These are phyloP conservation scores for Myiozetetes cayanensis DNA, from an alignment of 2,113 vertebrate species.

Conservation along the genomic window DNA sequence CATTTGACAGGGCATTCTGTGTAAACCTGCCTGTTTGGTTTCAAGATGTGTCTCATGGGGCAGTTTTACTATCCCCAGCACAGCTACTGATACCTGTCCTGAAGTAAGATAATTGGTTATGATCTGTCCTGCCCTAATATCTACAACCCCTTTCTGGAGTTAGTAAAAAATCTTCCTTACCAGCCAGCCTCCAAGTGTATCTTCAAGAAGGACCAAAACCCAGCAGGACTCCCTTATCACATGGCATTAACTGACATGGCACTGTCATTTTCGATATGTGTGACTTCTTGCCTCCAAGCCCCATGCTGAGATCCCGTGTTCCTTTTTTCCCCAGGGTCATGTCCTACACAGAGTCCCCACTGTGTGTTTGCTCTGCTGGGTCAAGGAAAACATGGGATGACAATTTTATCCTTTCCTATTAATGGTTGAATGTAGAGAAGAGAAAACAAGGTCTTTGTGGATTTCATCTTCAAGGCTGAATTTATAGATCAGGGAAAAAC, in stretches of 20 bases:
- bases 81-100: neutral
- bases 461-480: constrained; percentile 12
- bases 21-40: neutral
- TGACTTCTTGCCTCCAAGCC: constrained; percentile 57
- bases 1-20: neutral
- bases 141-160: neutral
- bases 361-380: constrained; percentile 76
- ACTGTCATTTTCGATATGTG: constrained; percentile 25
- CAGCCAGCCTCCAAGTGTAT: neutral
- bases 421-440: constrained; percentile 30
- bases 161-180: neutral
- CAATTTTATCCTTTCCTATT: constrained; percentile 36
- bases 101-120: neutral
- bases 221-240: constrained; percentile 12
- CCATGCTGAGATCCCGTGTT: constrained; percentile 72
- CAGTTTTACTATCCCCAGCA: neutral
- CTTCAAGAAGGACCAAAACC: neutral
- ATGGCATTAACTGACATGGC: neutral
- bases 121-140: neutral
- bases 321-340: constrained; percentile 67
- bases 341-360: constrained; percentile 78
- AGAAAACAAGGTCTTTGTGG: neutral
- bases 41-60: neutral
- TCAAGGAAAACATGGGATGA: constrained; percentile 71
- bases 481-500: neutral